Base-by-base conservation (phyloP, 2,113 vertebrate species). In the Heliornis fulica region DNA sequence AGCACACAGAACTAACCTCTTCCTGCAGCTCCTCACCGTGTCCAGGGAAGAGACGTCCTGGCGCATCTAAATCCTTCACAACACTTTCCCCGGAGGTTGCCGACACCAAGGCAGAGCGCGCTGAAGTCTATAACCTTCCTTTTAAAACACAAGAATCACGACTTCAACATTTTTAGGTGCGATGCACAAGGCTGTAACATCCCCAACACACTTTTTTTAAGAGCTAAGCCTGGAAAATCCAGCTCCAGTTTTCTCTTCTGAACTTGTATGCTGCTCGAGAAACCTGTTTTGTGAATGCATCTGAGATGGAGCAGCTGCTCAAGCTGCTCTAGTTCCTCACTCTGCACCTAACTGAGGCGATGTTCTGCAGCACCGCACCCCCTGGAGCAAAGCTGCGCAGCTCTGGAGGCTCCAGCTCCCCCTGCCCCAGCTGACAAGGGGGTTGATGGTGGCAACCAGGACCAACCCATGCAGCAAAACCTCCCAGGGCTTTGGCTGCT, bases 361-460 rank as follows among this genome's bases (percentile, higher is more conserved):
- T 51, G 69, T 54, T 20, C 43, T 18, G 15, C 29, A 60, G 23
- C 3, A 31, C 65, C 1, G 1, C 2, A 46, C 36, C 14, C 14
- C 32, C 16, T 56, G 9, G 36, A 28, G 38, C 50, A 45, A 46
- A 64, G 13, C 19, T 2, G 11, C 32, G 79, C 45, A 38, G 72
- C 46, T 70, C 34, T 10, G 19, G 65, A 3, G 0, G 20, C 21
- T 60, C 65, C 83, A 70, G 74, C 65, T 90, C 78, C 23, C 1
- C 1, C 36, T 86, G 57, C 65, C n/a, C 0, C 0, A 0, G 1
- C 21, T 56, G 46, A 34, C 4, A 0, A 13, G 28, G 45, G 41
- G 59, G 8, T 45, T 40, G 29, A 71, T 3, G 11, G 32, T 31
- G n/a, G 50, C 78, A 38, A 61, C 31, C 7, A 0, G 2, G 25